These are phyloP conservation scores for Schizopygopsis pylzovi DNA, from an alignment of 2,797 vertebrate species.

Conservation along the genomic window DNA sequence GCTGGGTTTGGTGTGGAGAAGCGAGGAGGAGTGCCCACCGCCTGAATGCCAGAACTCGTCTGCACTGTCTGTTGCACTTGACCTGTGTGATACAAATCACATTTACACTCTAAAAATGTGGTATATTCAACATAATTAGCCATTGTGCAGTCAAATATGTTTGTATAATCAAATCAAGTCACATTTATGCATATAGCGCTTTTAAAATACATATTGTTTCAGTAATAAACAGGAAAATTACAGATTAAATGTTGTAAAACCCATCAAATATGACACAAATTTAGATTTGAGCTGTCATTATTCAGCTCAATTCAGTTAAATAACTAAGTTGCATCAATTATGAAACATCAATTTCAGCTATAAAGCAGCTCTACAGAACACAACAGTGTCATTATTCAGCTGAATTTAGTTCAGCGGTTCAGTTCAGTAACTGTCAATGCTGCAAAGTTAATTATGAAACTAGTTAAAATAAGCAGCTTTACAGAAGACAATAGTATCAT, in stretches of 20 bases:
- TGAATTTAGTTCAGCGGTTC: background rate
- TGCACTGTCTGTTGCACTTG: slow-evolving; percentile 74
- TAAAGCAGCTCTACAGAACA: background rate
- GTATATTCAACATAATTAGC: background rate
- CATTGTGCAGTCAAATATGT: background rate
- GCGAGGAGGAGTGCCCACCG: slow-evolving; percentile 70
- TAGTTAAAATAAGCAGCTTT: background rate
- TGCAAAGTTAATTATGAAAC: background rate
- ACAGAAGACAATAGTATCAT: background rate
- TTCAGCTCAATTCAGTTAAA: background rate
- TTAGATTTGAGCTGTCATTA: background rate
- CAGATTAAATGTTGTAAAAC: background rate
- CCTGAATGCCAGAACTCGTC: slow-evolving; percentile 76
- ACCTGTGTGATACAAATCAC: slow-evolving; percentile 50
- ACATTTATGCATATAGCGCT: background rate
- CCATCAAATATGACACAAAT: background rate
- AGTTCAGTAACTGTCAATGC: background rate
- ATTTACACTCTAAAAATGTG: background rate
- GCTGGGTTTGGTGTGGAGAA: slow-evolving; percentile 66
- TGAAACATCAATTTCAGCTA: background rate
- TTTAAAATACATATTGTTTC: background rate
- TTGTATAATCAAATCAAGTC: background rate
- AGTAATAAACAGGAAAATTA: background rate
- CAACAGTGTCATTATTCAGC: background rate
- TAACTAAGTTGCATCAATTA: background rate